Evolutionary conservation across 2,797 vertebrate genomes (phyloP).

Genomic region (Microchirus variegatus): DNA sequence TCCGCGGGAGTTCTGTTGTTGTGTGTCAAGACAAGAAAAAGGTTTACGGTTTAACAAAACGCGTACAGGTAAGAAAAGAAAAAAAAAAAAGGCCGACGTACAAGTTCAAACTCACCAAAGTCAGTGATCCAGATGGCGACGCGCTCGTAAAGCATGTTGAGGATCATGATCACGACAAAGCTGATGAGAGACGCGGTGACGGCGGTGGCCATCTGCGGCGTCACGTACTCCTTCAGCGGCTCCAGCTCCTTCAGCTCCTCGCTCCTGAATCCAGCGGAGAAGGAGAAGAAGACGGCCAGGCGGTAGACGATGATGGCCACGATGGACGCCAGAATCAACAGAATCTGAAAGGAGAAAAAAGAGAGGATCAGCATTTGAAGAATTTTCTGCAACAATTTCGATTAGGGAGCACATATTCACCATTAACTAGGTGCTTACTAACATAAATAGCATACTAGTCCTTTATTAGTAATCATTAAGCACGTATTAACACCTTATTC

Average conservation of each 20-base stretch:
- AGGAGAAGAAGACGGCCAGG: constrained; percentile 89
- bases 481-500: too few species aligned
- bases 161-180: constrained; percentile 92
- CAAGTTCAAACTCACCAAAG: constrained; percentile 80
- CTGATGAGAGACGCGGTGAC: constrained; percentile 92
- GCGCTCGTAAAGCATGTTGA: constrained; percentile 90
- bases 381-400: too few species aligned
- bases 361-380: neutral
- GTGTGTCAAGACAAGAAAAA: neutral
- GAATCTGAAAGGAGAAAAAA: constrained; percentile 74
- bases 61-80: too few species aligned
- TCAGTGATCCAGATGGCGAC: constrained; percentile 94
- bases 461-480: too few species aligned
- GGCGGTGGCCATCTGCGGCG: constrained; percentile 92
- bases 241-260: constrained; percentile 80
- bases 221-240: constrained; percentile 89
- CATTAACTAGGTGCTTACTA: too few species aligned
- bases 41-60: neutral
- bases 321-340: constrained; percentile 91
- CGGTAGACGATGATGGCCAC: constrained; percentile 94
- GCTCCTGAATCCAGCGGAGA: constrained; percentile 81
- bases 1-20: constrained; percentile 89
- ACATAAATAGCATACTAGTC: too few species aligned
- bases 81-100: accelerated
- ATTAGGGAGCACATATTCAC: too few species aligned